phyloP scores from a whole-genome alignment of 2,888 invertebrate species.

The Latheticus oryzae region DNA sequence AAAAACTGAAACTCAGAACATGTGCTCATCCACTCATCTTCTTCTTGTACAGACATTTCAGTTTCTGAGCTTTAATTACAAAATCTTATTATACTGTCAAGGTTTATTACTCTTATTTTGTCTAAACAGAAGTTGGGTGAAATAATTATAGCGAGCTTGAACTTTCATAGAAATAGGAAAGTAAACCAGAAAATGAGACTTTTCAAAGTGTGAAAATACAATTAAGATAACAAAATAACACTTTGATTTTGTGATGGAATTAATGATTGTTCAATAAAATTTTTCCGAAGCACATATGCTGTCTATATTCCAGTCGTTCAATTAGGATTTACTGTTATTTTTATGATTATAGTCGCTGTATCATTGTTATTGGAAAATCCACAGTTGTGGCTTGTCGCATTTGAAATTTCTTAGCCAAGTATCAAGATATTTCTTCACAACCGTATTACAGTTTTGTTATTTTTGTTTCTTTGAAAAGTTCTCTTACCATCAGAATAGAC shows the following conservation, averaged over 20 bases:
- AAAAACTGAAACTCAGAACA: slow-evolving; percentile 3
- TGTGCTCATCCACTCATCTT: too few species aligned
- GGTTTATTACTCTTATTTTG: not conserved
- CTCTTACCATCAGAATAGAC: slow-evolving; percentile 6
- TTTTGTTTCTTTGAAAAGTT: slow-evolving; percentile 10
- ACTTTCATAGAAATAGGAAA: too few species aligned
- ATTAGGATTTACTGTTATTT: slow-evolving; percentile 20
- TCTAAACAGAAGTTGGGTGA: not conserved
- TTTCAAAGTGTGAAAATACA: too few species aligned
- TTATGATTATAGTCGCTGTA: slow-evolving; percentile 7
- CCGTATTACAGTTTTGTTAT: slow-evolving; percentile 9
- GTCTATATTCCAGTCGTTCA: too few species aligned
- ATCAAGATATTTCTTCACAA: slow-evolving; percentile 9
- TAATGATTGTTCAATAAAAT: too few species aligned
- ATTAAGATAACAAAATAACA: too few species aligned
- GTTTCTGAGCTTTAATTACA: slow-evolving; percentile 1
- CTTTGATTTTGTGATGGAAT: too few species aligned
- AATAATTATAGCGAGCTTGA: too few species aligned
- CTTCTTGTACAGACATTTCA: too few species aligned
- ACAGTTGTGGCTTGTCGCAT: slow-evolving; percentile 2
- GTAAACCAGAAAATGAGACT: too few species aligned
- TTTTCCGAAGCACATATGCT: too few species aligned
- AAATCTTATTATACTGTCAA: not conserved
- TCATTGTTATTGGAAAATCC: slow-evolving; percentile 6
- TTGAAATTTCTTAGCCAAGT: not conserved